phyloP scores from a whole-genome alignment of 2,888 invertebrate species.

The Odontomyia ornata region DNA sequence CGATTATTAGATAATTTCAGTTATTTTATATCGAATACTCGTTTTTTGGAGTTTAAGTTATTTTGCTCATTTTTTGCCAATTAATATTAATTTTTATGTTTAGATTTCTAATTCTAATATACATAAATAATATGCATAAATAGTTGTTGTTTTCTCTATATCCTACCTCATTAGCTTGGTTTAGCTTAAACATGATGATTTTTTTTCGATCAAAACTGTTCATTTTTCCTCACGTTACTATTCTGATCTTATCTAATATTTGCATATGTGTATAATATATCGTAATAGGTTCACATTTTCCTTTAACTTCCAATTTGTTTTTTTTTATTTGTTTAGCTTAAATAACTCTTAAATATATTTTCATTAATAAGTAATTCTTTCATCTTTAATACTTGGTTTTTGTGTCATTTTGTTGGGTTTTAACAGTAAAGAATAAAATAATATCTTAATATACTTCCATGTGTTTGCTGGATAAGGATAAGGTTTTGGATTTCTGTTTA shows the following conservation, averaged over 20 bases:
- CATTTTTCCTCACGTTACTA: neutral
- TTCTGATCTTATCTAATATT: conserved; percentile 3
- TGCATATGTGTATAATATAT: conserved; percentile 11
- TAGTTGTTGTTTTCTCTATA: conserved; percentile 2
- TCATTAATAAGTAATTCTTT: conserved; percentile 15
- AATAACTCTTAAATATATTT: conserved; percentile 30
- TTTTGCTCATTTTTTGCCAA: neutral
- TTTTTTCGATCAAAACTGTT: neutral
- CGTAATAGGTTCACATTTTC: conserved; percentile 1
- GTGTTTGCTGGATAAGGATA: neutral
- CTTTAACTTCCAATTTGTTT: no score
- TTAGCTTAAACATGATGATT: neutral
- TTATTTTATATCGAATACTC: neutral
- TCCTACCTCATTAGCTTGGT: neutral
- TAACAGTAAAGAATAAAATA: neutral
- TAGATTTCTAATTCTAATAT: conserved; percentile 9
- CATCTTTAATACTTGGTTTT: neutral
- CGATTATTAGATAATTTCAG: conserved; percentile 1
- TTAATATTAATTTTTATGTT: neutral
- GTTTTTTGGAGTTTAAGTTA: conserved; percentile 1
- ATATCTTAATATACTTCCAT: conserved; percentile 21
- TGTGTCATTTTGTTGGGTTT: neutral
- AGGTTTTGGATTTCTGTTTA: no score
- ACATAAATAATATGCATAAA: conserved; percentile 20
- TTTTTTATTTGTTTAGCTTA: conserved; percentile 29